These are phyloP conservation scores for Digitonthophagus gazella DNA, from an alignment of 2,888 invertebrate species.

Conservation along the genomic window DNA sequence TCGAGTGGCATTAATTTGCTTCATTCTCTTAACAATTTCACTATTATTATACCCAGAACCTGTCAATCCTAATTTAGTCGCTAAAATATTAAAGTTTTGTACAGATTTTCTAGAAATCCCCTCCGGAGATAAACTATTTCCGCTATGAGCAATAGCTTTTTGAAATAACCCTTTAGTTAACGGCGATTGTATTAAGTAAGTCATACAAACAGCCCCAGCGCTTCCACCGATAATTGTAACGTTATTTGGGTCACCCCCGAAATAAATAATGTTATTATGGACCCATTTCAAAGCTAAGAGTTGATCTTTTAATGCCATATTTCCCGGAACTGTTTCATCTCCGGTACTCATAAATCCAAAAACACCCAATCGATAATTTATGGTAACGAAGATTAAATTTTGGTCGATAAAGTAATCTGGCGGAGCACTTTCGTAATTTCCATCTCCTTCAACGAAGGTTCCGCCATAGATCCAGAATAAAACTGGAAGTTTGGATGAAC, in stretches of 20 bases:
- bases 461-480: conserved; percentile 44
- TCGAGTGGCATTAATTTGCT: too few species aligned
- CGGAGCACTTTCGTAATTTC: conserved; percentile 35
- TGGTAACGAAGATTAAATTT: conserved; percentile 38
- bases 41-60: too few species aligned
- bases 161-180: too few species aligned
- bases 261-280: too few species aligned
- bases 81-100: neutral
- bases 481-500: conserved; percentile 34
- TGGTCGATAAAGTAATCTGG: conserved; percentile 42
- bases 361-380: too few species aligned
- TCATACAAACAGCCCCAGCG: conserved; percentile 22
- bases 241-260: conserved; percentile 23
- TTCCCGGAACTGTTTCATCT: too few species aligned
- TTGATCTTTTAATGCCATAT: too few species aligned
- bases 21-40: too few species aligned
- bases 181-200: conserved; percentile 15
- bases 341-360: too few species aligned
- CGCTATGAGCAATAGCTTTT: too few species aligned
- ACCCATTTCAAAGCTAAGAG: too few species aligned
- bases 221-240: conserved; percentile 24
- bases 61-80: too few species aligned
- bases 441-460: conserved; percentile 35
- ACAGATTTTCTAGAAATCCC: neutral
- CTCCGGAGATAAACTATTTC: conserved; percentile 1